Base-by-base conservation (phyloP, 2,797 vertebrate genomes). In the Microctenopoma lineatum region DNA sequence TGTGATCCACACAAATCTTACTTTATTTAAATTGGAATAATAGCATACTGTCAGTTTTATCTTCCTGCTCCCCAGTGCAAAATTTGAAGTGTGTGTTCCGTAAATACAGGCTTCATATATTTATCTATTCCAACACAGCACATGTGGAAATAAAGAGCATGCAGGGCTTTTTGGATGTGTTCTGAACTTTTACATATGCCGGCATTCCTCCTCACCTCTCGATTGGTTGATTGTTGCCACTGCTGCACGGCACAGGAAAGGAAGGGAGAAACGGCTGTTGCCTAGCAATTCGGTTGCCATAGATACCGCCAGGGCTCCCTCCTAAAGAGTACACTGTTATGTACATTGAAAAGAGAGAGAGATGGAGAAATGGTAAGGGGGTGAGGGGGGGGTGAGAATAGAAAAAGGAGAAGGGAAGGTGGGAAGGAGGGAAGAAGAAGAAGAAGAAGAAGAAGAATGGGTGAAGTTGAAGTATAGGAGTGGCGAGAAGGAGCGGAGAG, bases 281-380 rank as follows among this genome's bases (percentile, higher is more conserved):
- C 94, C 92, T 95, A 95, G 94, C 89, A 92, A 95, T 94, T 75
- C 3, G 89, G 95, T 96, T 95, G 93, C 93, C 94, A 94, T 95
- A 92, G 94, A 92, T 93, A 96, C 95, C 67, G 59, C 84, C 92
- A 87, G 83, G 87, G 93, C 93, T 95, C 91, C 86, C 86, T 90
- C 92, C 92, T 94, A 92, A 94, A 94, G 93, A 93, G 88, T 93
- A 92, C 88, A 91, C 84, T 91, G 89, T 93, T 93, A 93, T 95
- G 93, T 94, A 94, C 92, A 93, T 93, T 91, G 91, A 91, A 90
- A 87, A 89, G 79, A 84, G 77, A 84, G 83, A 79, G 66, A 74
- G 61, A 53, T 62, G 36, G 26, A 68, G 60, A 73, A 29, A 44
- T 21, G 25, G 51, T 39, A 25, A 53, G 44, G 57, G 59, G 66